phyloP scores from a whole-genome alignment of 2,797 vertebrate species.

The Lagodon rhomboides region DNA sequence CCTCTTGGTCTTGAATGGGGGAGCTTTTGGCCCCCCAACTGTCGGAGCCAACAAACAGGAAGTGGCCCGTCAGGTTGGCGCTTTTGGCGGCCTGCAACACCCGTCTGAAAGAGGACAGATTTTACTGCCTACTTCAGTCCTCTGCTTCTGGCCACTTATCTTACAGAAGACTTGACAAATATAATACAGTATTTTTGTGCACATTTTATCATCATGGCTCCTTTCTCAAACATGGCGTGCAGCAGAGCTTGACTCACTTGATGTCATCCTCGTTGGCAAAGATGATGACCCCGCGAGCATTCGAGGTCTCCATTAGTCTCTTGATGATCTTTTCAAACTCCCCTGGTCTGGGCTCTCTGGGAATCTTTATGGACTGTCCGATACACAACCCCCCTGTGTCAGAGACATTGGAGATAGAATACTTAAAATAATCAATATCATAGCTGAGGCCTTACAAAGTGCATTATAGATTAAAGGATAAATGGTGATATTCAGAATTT shows the following conservation, averaged over 20 bases:
- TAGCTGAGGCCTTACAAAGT: neutral
- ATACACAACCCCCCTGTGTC: conserved; percentile 91
- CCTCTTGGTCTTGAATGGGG: conserved; percentile 90
- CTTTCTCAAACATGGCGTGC: neutral
- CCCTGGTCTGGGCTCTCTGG: conserved; percentile 91
- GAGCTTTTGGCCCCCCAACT: conserved; percentile 94
- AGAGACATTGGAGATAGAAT: conserved; percentile 33
- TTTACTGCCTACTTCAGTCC: neutral
- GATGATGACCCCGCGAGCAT: conserved; percentile 93
- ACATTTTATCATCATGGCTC: neutral
- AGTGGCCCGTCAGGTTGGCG: conserved; percentile 93
- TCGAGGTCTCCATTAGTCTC: conserved; percentile 94
- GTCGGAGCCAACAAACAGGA: conserved; percentile 95
- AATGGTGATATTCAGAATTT: neutral
- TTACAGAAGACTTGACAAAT: neutral
- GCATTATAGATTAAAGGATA: neutral
- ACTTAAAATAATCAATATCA: neutral
- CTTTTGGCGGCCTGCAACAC: conserved; percentile 89
- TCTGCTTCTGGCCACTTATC: neutral
- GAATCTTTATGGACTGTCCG: conserved; percentile 95
- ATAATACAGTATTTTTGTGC: neutral
- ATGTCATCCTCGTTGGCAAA: conserved; percentile 97
- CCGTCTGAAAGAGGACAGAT: conserved; percentile 81
- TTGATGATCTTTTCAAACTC: conserved; percentile 93
- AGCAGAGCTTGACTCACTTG: conserved; percentile 84